Base-by-base conservation (phyloP, 2,888 invertebrate genomes). In the Microctonus hyperodae region DNA sequence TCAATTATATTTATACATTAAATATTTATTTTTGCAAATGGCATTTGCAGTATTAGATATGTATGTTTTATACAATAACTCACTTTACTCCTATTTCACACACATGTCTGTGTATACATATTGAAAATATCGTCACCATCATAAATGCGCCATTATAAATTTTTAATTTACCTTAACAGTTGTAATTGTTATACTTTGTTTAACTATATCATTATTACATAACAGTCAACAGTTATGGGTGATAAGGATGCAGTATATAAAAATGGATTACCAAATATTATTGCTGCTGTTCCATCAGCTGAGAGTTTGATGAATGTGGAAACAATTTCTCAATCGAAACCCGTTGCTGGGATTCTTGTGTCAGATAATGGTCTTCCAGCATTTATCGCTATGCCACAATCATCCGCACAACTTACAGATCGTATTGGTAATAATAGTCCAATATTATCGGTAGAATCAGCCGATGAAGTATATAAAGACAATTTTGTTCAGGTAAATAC, bases 371-470 rank as follows among this genome's bases (percentile, higher is more conserved):
- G 74, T 9, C 65, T 83, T 50, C 83, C 83, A 25, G 78, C 81
- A 13, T 84, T 84, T 59, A 70, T 83, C 6, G 77, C 82, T 3
- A 83, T 83, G 80, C 83, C 83, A 13, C 75, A 73, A 50, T 83
- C 82, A 0, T 77, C 75, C 0, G 68, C 80, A 1, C 80, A 81
- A 59, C 69, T 84, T 1, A 83, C 82, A 5, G 77, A 83, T 56
- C 75, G 83, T 68, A 82, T 83, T 28, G 79, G 83, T 69, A 74
- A 81, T 64, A 79, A 81, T 64, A 79, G 77, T 67, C 78, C 81
- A 3, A 71, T 74, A 0, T 60, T 81, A 3, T 64, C 79, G 9
- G 79, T 80, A 28, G 83, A 83, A 28, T 75, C 81, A 0, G 76
- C 73, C 37, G 83, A 83, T 60, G 83, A 83, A 69, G 81, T 83